Base-by-base conservation (phyloP, 2,797 vertebrate genomes). In the Acanthis flammea region DNA sequence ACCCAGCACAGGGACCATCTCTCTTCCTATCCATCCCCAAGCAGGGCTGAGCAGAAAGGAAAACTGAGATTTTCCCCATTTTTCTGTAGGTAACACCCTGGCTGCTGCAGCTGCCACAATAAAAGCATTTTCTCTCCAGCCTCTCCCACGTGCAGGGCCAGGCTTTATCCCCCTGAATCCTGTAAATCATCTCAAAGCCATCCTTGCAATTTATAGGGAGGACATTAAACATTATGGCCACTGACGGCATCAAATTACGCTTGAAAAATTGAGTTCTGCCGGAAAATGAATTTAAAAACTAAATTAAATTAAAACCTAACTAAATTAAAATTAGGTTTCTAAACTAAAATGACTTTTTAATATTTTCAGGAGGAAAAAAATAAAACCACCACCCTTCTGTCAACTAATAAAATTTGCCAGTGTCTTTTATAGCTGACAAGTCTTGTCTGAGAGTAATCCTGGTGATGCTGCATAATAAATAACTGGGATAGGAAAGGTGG, bases 301-400 rank as follows among this genome's bases (percentile, higher is more conserved):
- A 91, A 92, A 93, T 97, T 94, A 96, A 97, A 97, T 97, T 97
- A 94, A 97, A 95, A 94, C 80, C 92, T 92, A 96, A 97, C 94
- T 30, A 73, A 96, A 96, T 96, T 96, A 96, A 97, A 97, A 97
- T 96, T 92, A 96, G 96, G 86, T 94, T 96, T 96, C 96, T 86
- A 94, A 95, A 96, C 94, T 78, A 92, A 95, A 97, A 95, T 57
- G 92, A 82, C 90, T 96, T 95, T 96, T 96, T 97, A 95, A 97
- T 96, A 97, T 96, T 97, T 97, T 94, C 81, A 89, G 37, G n/a
- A 76, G 68, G 24, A 5, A 15, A 44, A 30, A 17, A 33, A 58
- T 16, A 10, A 8, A 39, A 45, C 2, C 65, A 48, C 30, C 42
- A 37, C 51, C 79, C 81, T 79, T 92, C 93, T 84, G 93, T 94